Conservation (phyloP, 1,140 invertebrate genomes). For the Drosophila pseudoobscura region DNA sequence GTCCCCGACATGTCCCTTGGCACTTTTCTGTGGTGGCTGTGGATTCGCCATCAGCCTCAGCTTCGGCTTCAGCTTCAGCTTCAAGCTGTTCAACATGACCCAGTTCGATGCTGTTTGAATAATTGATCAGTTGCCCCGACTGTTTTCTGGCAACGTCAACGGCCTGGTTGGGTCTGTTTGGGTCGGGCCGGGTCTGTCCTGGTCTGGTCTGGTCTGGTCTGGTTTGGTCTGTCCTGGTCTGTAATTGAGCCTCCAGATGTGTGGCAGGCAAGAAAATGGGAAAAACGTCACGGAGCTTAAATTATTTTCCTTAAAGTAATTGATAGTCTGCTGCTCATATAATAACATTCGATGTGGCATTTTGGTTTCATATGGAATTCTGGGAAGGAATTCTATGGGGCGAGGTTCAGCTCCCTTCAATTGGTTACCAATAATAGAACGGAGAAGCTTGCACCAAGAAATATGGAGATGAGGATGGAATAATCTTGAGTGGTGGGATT, state of each 20-base stretch:
- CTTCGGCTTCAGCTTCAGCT: constrained; percentile 7
- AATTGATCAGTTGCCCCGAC: constrained; percentile 69
- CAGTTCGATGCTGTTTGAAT: constrained; percentile 75
- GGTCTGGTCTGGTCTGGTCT: constrained; percentile 1
- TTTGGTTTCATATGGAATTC: neutral
- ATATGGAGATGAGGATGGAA: no score
- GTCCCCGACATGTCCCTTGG: constrained; percentile 27
- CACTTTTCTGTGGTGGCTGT: constrained; percentile 30
- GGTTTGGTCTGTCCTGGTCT: neutral
- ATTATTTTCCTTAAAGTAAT: constrained; percentile 50
- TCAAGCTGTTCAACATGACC: constrained; percentile 68
- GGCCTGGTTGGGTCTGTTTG: constrained; percentile 30
- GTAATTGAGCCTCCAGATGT: constrained; percentile 53
- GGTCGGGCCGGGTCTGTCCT: neutral
- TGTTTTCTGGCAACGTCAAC: constrained; percentile 34
- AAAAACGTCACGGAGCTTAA: constrained; percentile 47
- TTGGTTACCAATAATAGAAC: no score
- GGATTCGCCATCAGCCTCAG: constrained; percentile 17
- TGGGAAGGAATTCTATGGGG: neutral
- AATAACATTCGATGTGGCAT: constrained; percentile 3
- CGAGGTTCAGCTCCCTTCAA: no score
- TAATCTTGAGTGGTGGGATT: no score
- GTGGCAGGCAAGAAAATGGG: constrained; percentile 25
- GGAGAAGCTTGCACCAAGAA: no score
- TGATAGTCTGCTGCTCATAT: constrained; percentile 24